Percentiles rank a stretch among this genome's conserved stretches.
Conservation (phyloP, 2,888 invertebrate species). For the Tenthredo amoena region DNA sequence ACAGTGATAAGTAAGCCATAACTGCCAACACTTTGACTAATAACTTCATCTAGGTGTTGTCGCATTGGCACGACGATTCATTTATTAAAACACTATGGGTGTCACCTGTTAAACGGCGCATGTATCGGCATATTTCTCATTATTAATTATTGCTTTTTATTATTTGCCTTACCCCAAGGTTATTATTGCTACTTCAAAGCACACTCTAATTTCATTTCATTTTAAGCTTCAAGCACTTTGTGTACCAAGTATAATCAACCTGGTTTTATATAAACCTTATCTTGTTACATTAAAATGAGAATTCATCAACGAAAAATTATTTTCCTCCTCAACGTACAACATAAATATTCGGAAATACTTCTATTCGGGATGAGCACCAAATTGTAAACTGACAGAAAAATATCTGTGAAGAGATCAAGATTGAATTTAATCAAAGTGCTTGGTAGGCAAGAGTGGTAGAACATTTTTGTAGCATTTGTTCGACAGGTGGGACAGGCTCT, state of each 20-base stretch:
- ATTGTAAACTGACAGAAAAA: neutral
- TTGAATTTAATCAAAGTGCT: conserved; percentile 57
- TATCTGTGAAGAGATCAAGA: neutral
- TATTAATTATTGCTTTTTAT: conserved; percentile 46
- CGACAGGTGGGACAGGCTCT: conserved; percentile 78
- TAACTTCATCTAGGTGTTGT: conserved; percentile 69
- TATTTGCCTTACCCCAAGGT: conserved; percentile 51
- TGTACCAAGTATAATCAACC: conserved; percentile 49
- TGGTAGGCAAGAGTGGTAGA: conserved; percentile 74
- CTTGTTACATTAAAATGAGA: neutral
- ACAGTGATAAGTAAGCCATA: conserved; percentile 92
- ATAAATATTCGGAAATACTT: neutral
- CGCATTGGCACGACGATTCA: conserved; percentile 74
- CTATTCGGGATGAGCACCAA: neutral
- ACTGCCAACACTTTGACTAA: conserved; percentile 70
- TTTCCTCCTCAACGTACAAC: neutral
- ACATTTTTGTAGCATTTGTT: conserved; percentile 69
- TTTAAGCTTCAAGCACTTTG: conserved; percentile 53
- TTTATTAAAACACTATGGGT: conserved; percentile 56
- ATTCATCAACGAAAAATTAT: neutral
- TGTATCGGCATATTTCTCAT: conserved; percentile 51
- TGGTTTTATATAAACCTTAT: neutral
- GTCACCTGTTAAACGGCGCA: conserved; percentile 57
- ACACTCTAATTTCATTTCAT: conserved; percentile 48
- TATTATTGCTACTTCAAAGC: conserved; percentile 44